These are phyloP conservation scores for Romanomermis culicivorax DNA, from an alignment of 2,888 invertebrate genomes.

Conservation along the genomic window DNA sequence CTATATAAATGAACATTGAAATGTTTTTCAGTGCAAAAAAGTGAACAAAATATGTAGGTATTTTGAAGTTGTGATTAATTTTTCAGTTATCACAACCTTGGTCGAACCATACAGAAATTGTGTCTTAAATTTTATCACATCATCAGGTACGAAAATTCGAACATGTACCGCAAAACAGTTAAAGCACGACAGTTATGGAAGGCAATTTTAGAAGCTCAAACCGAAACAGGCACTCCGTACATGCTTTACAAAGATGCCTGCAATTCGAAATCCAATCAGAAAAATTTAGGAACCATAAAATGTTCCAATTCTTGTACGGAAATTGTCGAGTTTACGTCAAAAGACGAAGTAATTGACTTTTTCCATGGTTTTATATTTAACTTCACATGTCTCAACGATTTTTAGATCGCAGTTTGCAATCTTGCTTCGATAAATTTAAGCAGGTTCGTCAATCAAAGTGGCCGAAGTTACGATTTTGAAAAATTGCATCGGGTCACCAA, in stretches of 20 bases:
- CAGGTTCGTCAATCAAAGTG: slow-evolving; percentile 3
- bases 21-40: no score
- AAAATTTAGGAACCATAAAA: slow-evolving; percentile 91
- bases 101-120: no score
- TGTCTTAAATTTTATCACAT: no score
- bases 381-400: no score
- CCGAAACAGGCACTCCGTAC: slow-evolving; percentile 93
- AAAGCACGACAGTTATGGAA: slow-evolving; percentile 75
- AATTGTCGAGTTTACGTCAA: slow-evolving; percentile 75
- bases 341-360: slow-evolving; percentile 68
- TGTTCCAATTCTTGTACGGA: slow-evolving; percentile 95
- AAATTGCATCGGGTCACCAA: not conserved
- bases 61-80: no score
- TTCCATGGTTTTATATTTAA: no score
- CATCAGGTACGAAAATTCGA: slow-evolving; percentile 25
- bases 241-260: slow-evolving; percentile 59
- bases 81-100: no score
- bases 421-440: slow-evolving; percentile 6
- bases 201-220: slow-evolving; percentile 64
- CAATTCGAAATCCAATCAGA: slow-evolving; percentile 87
- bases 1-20: no score
- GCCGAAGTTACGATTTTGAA: slow-evolving; percentile 6
- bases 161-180: slow-evolving; percentile 31
- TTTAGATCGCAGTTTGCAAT: slow-evolving; percentile 8
- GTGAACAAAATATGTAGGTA: no score